These are phyloP conservation scores for Prolemur simus DNA, from an alignment of 2,113 vertebrate genomes.

Conservation along the genomic window DNA sequence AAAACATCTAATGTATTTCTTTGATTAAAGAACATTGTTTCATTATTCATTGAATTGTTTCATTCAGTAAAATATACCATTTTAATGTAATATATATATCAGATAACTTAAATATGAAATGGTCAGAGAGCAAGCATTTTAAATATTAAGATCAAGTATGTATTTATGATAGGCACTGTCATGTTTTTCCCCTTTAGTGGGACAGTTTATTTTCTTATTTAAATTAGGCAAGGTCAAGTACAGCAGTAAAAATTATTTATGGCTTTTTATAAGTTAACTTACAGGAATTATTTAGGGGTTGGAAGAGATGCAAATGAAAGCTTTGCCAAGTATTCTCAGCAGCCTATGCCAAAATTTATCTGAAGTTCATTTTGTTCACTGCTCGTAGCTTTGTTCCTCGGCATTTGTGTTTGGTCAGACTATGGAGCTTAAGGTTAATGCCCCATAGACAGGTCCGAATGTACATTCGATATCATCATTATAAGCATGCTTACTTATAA, in stretches of 20 bases:
- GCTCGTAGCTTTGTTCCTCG: background rate
- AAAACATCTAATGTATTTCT: background rate
- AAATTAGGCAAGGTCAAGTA: background rate
- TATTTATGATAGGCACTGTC: background rate
- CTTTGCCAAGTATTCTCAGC: conserved; percentile 19
- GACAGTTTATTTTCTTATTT: background rate
- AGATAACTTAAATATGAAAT: background rate
- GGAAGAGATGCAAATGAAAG: conserved; percentile 48
- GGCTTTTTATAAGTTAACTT: conserved; percentile 19
- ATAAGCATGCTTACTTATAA: conserved; percentile 34
- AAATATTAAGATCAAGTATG: background rate
- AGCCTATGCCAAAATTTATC: background rate
- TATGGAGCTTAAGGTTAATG: background rate
- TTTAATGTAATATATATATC: background rate
- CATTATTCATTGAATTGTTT: background rate
- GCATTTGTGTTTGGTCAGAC: conserved; percentile 39
- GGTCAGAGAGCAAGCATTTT: background rate
- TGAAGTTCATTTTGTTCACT: background rate
- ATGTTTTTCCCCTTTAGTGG: background rate
- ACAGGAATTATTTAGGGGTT: background rate
- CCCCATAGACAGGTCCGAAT: conserved; percentile 34
- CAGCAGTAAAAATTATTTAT: background rate
- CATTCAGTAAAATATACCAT: background rate
- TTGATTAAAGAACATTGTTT: background rate
- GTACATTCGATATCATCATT: background rate